Base-by-base conservation (phyloP, 2,113 vertebrate genomes). In the Paramormyrops kingsleyae region DNA sequence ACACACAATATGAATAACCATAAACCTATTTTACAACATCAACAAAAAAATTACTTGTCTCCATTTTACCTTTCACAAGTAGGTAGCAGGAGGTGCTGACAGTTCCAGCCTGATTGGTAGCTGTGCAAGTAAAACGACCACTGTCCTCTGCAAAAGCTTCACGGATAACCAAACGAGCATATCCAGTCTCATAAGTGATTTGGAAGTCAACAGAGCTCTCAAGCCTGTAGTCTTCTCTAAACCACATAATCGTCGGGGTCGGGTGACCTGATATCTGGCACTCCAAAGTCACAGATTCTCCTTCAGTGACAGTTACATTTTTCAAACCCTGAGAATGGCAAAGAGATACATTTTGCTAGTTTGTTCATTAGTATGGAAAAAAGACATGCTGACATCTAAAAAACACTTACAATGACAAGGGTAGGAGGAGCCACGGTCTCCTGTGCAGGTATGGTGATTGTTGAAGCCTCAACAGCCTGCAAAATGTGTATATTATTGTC, bases 161-260 rank as follows among this genome's bases (percentile, higher is more conserved):
- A 53, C 52, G 52, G 17, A 53, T 53, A 1, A 5, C 1, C 52
- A 53, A 53, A 53, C 52, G 52, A 53, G 52, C 17, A 1, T 53
- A 53, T 19, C 4, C 52, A 19, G 5, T 19, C 52, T 53, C 52
- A 53, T 53, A 53, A 53, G 17, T 53, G 17, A 53, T 53, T 0
- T 99, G 98, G 93, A 99, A 99, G 92, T 99, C 99, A 90, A 99
- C 98, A 90, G 98, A 99, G 90, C 95, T 97, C 93, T 99, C 98
- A 17, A 99, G 98, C 91, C 97, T 97, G 95, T 98, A 99, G 94
- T 99, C 98, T 94, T 99, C 98, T 91, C 99, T 96, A 95, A 98
- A 99, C 99, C 99, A 99, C 4, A 96, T 95, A 53, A 53, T 53
- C 19, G 52, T 53, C 0, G 52, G 52, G 17, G 17, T 53, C 19